Evolutionary conservation across 2,797 vertebrate species (phyloP), one percentile per base, ranked within the genome.

Genomic region (Babyrousa celebensis): DNA sequence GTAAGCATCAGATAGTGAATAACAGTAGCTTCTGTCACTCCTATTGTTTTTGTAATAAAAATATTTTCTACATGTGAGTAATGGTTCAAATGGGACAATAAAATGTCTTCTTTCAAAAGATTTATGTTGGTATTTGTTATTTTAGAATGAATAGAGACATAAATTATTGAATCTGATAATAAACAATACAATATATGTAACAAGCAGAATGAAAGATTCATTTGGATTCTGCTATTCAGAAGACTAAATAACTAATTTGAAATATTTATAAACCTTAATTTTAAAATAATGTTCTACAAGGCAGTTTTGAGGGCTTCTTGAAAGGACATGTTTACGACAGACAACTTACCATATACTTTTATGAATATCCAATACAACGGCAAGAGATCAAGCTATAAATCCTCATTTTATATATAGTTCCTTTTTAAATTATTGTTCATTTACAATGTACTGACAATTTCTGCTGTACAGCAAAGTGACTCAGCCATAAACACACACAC

Each of bases 241-340:
- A 86, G 3, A n/a, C 12, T 72, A 67, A 94, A 60, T 84, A 93
- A 78, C 21, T 89, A 36, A 74, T 56, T 89, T 72, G 23, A 96
- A 96, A 89, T 95, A 93, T 93, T 95, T 43, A 95, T 89, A 84
- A 80, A 87, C 9, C 6, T 18, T 89, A 62, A 56, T 93, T 95
- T 43, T 95, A 95, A 95, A 95, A 84, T 58, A 6, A 85, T 93
- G 12, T 84, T 96, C 56, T 95, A 80, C 36, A 92, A 87, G 91
- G 58, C 16, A 95, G 90, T 6, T 58, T 85, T n/a, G 23, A 92
- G 12, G 2, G 6, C 60, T 78, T 95, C 29, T 82, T 97, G 29
- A 94, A 96, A 91, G 17, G 25, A 29, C 40, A 77, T 72, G 18
- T 93, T 94, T 85, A 56, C 56, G 29, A 25, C 82, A 92, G 82